Conservation (phyloP, 64 coral and sea anemone species). For the Actinia equina region DNA sequence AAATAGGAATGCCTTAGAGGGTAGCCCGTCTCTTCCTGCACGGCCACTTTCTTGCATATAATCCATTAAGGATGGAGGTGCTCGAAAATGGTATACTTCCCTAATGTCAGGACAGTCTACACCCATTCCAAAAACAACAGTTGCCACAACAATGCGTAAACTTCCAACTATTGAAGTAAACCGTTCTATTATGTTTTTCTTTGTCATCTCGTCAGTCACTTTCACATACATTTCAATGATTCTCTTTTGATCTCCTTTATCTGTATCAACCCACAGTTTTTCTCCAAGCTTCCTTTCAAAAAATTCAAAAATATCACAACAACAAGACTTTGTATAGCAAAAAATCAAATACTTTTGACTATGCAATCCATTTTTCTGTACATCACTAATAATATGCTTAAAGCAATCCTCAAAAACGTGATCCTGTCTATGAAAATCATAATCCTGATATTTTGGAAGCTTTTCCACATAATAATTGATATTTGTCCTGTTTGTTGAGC, state of each 20-base stretch:
- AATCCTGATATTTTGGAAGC: slow-evolving; percentile 32
- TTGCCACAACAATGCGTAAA: slow-evolving; percentile 27
- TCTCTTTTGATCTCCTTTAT: slow-evolving; percentile 14
- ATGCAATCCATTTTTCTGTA: slow-evolving; percentile 23
- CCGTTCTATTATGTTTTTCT: slow-evolving; percentile 22
- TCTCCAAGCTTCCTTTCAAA: slow-evolving; percentile 31
- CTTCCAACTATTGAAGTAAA: slow-evolving; percentile 25
- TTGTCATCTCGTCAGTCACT: slow-evolving; percentile 32
- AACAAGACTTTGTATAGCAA: slow-evolving; percentile 20
- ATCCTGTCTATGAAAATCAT: slow-evolving; percentile 43
- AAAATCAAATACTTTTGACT: slow-evolving; percentile 16
- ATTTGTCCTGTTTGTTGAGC: slow-evolving; percentile 43
- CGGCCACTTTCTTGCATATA: slow-evolving; percentile 55
- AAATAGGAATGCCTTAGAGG: slow-evolving; percentile 19
- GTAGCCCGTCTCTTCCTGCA: slow-evolving; percentile 18
- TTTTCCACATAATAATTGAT: slow-evolving; percentile 43
- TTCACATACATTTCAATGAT: slow-evolving; percentile 44
- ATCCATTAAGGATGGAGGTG: slow-evolving; percentile 15
- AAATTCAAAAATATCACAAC: slow-evolving; percentile 37
- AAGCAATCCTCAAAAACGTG: slow-evolving; percentile 23
- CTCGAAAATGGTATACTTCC: slow-evolving; percentile 30
- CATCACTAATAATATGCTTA: slow-evolving; percentile 10
- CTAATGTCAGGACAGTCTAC: slow-evolving; percentile 38
- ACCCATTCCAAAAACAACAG: slow-evolving; percentile 54
- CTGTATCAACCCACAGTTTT: slow-evolving; percentile 11